Percentiles rank a stretch among this genome's conserved stretches.
Conservation (phyloP, 2,888 invertebrate genomes). For the Panzeria rudis region DNA sequence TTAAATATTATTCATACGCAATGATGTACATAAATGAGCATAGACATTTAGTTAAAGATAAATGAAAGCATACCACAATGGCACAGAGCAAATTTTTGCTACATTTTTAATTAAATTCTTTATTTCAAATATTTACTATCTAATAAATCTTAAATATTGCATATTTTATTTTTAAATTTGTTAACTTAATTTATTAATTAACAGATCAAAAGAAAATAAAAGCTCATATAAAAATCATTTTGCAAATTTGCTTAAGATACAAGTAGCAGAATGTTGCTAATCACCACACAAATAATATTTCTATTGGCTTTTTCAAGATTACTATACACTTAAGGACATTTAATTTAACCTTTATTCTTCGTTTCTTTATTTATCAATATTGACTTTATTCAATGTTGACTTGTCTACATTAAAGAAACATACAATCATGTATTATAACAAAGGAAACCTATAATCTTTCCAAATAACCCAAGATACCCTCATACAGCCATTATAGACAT, state of each 20-base stretch:
- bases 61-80: too few relatives aligned
- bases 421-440: background rate
- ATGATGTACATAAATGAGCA: background rate
- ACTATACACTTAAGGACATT: background rate
- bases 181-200: background rate
- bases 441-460: background rate
- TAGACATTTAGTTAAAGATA: background rate
- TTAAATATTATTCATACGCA: constrained; percentile 28
- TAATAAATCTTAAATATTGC: background rate
- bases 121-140: too few relatives aligned
- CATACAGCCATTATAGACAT: background rate
- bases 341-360: constrained; percentile 2
- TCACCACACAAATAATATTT: background rate
- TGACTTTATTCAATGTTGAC: background rate
- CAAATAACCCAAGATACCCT: background rate
- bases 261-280: background rate
- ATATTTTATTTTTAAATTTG: background rate
- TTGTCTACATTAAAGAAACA: background rate
- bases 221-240: background rate
- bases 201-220: background rate
- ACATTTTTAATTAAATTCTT: too few relatives aligned
- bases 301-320: background rate
- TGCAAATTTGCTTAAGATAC: background rate
- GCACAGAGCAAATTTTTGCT: too few relatives aligned
- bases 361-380: background rate